Evolutionary conservation across 2,113 vertebrate genomes (phyloP), one percentile per base, ranked within the genome.

Genomic region (Guaruba guarouba): DNA sequence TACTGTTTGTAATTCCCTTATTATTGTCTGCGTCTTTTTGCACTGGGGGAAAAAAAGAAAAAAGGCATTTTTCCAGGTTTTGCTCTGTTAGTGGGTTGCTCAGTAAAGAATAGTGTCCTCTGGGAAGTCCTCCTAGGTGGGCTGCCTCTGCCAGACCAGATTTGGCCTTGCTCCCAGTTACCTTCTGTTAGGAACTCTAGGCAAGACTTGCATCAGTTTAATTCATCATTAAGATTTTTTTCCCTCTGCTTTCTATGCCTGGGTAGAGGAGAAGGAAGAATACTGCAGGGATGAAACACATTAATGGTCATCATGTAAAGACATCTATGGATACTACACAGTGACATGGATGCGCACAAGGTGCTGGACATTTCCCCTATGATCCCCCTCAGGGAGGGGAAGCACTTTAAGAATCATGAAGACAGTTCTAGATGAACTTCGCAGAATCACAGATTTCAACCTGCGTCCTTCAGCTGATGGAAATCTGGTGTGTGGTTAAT

Each of bases 231-330:
- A 64, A 35, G 25, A 39, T 23, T 57, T 57, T 33, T 73, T 89
- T 52, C 70, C 46, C 43, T 37, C 10, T 0, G 20, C n/a, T 75
- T 13, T 7, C 51, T 66, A 3, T 5, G 4, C 55, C 8, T 62
- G 78, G 17, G 9, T 20, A 0, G 1, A 63, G 48, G 8, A 35
- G 24, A 16, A 15, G 0, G 0, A 23, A 16, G 12, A 31, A 49
- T 69, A 22, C 46, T 27, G 31, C n/a, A 11, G 59, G 63, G 39
- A 10, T 28, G 39, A 41, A 79, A n/a, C 3, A 8, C 8, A 1
- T 49, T 27, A 3, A 7, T 10, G 33, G 15, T 55, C 4, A 8
- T 41, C 6, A 7, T 9, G 10, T 31, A 13, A 35, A 78, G 80
- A 12, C 19, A 10, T 3, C 9, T 9, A 2, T 0, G 14, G 35